Base-by-base conservation (phyloP, 2,113 vertebrate genomes). In the Anguilla japonica region DNA sequence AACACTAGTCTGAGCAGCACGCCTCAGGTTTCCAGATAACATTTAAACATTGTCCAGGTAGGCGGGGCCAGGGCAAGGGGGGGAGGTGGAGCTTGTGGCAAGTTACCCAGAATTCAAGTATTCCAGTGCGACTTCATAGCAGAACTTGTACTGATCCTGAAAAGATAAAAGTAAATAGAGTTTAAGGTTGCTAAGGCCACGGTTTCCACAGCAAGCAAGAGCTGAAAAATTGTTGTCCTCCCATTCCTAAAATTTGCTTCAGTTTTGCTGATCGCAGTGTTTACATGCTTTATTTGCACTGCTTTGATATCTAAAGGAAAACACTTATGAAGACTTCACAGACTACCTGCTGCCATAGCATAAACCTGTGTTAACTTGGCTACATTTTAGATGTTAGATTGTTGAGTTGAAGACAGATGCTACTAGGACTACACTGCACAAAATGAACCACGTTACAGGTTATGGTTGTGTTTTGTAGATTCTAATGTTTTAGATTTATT, bases 111-210 rank as follows among this genome's bases (percentile, higher is more conserved):
- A 97, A 93, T 97, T 98, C 93, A 99, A 97, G 94, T 98, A 99
- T 91, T 99, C 98, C 94, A 99, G 95, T 91, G 98, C 97, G 79
- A 99, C 98, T 94, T 99, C 98, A 7, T 99, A 99, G 93, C 98
- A 99, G 95, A 99, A 99, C 94, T 99, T 99, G 90, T 99, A 99
- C 91, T 99, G 98, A 92, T 99, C 98, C 98, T 99, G 93, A 84
- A 92, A 91, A 91, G 83, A 86, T 4, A 87, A 15, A 85, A 56
- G 39, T 20, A 88, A 79, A 78, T 34, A 39, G 50, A 85, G 75
- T 46, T 46, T 46, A 46, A 46, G 43, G 8, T 8, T 16, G 34
- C 41, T 22, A 71, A 43, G 40, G 29, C 6, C 11, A 16, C 4
- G 1, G n/a, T 84, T 29, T 22, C 3, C 13, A 46, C 29, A 34